phyloP scores from a whole-genome alignment of 2,113 vertebrate genomes.

The Trochalopteron elliotii region DNA sequence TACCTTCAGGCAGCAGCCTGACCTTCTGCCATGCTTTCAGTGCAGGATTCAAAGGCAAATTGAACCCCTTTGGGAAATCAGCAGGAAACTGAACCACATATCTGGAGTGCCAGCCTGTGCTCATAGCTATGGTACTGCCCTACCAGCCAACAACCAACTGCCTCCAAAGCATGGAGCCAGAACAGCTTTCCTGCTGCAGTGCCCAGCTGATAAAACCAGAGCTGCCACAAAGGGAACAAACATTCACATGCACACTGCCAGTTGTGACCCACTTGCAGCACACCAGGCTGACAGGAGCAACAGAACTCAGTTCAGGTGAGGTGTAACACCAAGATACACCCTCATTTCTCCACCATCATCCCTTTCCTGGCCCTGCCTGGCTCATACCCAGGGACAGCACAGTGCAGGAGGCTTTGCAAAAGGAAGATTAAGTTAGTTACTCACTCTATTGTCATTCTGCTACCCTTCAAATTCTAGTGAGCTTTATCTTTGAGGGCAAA shows the following conservation, averaged over 20 bases:
- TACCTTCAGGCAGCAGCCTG: background rate
- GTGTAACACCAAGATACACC: accelerated
- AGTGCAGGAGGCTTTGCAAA: background rate
- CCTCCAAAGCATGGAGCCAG: background rate
- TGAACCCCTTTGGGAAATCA: background rate
- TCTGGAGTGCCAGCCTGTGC: background rate
- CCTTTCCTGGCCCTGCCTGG: background rate
- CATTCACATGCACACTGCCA: background rate
- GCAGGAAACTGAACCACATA: background rate
- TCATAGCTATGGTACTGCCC: background rate
- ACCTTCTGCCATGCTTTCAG: background rate
- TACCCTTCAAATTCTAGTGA: background rate
- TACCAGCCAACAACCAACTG: background rate
- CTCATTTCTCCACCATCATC: background rate
- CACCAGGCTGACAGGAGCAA: background rate
- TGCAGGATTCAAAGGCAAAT: background rate
- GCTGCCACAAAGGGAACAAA: background rate
- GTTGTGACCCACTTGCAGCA: background rate
- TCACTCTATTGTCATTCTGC: background rate
- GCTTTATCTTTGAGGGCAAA: background rate
- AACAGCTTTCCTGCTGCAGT: background rate
- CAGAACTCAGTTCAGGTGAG: background rate
- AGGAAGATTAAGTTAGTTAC: background rate
- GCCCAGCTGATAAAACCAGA: background rate
- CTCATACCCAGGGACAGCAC: background rate